Percentiles rank a stretch among this genome's conserved stretches.
These are phyloP conservation scores for Caiman crocodilus DNA, from an alignment of 2,797 vertebrate species.

Conservation along the genomic window DNA sequence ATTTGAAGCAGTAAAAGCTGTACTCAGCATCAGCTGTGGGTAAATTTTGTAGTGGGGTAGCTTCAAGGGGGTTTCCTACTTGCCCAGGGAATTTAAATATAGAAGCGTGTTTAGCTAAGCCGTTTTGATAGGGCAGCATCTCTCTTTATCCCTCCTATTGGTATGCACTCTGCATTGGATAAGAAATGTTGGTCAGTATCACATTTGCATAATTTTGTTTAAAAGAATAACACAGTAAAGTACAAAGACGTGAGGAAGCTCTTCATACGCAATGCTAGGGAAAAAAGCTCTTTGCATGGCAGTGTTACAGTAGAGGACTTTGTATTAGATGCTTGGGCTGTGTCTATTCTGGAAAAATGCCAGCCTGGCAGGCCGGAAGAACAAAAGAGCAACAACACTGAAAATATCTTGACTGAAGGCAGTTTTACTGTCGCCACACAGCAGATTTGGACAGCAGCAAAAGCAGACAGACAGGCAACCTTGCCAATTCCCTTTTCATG, in stretches of 20 bases:
- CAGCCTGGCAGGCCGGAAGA: constrained; percentile 63
- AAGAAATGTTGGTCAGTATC: constrained; percentile 1
- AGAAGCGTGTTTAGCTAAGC: too few relatives aligned
- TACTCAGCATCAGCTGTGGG: not conserved
- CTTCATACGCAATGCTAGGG: not conserved
- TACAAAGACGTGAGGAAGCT: not conserved
- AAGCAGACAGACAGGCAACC: constrained; percentile 47
- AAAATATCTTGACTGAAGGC: constrained; percentile 62
- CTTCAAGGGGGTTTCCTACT: not conserved
- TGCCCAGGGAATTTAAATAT: too few relatives aligned
- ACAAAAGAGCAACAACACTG: constrained; percentile 59
- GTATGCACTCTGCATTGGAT: constrained; percentile 58
- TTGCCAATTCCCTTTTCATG: not conserved
- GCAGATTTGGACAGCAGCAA: constrained; percentile 62
- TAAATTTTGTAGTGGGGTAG: not conserved
- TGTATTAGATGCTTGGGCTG: not conserved
- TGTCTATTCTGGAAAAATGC: constrained; percentile 48
- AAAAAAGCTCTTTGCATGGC: not conserved
- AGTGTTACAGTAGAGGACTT: constrained; percentile 35
- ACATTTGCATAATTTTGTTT: constrained; percentile 15
- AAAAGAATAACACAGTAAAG: not conserved
- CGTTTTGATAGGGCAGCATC: too few relatives aligned
- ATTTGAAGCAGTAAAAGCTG: not conserved
- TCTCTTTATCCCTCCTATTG: not conserved
- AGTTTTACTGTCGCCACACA: constrained; percentile 44